Evolutionary conservation across 1,140 invertebrate genomes (phyloP).

Genomic region (Ceratina australensis): DNA sequence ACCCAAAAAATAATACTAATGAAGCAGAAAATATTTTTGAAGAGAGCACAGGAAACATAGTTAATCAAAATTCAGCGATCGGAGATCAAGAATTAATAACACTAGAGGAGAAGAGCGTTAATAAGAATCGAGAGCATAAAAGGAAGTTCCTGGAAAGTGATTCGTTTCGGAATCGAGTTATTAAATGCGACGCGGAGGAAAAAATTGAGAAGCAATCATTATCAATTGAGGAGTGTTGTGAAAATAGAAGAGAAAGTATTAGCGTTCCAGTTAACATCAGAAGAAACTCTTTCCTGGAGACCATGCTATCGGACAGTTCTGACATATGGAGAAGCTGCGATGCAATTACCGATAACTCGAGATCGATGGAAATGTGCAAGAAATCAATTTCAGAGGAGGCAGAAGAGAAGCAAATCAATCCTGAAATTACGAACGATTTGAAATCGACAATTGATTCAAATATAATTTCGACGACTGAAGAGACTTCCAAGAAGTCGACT

Average conservation of each 20-base stretch:
- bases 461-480: too few species aligned
- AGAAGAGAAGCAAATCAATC: not conserved
- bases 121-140: not conserved
- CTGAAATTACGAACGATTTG: not conserved
- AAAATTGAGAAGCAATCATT: not conserved
- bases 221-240: not conserved
- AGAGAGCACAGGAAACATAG: too few species aligned
- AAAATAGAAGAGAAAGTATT: not conserved
- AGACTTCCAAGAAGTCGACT: not conserved
- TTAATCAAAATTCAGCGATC: too few species aligned
- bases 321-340: conserved; percentile 33
- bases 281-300: conserved; percentile 69
- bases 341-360: conserved; percentile 59
- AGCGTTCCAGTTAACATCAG: conserved; percentile 33
- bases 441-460: too few species aligned
- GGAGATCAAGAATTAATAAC: not conserved
- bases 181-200: too few species aligned
- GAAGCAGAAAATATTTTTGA: too few species aligned
- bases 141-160: too few species aligned
- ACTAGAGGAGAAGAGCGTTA: too few species aligned
- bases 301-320: conserved; percentile 65
- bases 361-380: conserved; percentile 5
- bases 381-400: not conserved
- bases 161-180: too few species aligned
- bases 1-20: too few species aligned